Evolutionary conservation across 1,140 invertebrate genomes (phyloP), one percentile per base, ranked within the genome.

Genomic region (Drosophila micromelanica): DNA sequence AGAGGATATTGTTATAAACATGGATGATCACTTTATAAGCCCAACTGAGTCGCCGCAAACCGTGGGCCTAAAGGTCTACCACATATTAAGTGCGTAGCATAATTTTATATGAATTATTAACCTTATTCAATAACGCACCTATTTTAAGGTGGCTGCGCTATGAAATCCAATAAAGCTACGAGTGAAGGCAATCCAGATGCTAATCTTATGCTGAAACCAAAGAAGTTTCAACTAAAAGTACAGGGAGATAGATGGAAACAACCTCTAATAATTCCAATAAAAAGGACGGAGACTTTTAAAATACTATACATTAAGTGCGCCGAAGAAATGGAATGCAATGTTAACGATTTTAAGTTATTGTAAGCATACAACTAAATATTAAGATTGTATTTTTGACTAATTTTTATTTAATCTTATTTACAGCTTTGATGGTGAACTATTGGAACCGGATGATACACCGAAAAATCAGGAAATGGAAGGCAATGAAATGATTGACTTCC

Each of bases 241-340:
- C 90, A 91, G 15, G 64, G 65, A 5, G 73, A 74, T 64, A 70
- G 72, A 46, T 90, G 77, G 86, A 85, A 85, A 40, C 40, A 63
- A 11, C 90, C 90, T 0, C 7, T 87, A 8, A 62, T 90, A 38
- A 76, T 91, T 11, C 52, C 49, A 5, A 43, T 91, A 23, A 73
- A 80, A 9, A 90, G 72, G 59, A 76, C 57, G 0, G 90, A 91
- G 37, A 12, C 30, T n/a, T 90, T 91, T 35, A 90, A 85, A 20
- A 73, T 90, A 20, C 51, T 91, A 5, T 90, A 81, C 30, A 87
- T 91, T 7, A 87, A 91, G 55, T 91, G 85, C 42, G 76, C 90
- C 0, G 90, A 91, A 15, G 79, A 91, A 48, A 54, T 91, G 1
- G 65, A 91, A 11, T 73, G 72, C n/a, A 48, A 65, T 56, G 56